Evolutionary conservation across 2,888 invertebrate genomes (phyloP).

Genomic region (Phragmatobia fuliginosa): DNA sequence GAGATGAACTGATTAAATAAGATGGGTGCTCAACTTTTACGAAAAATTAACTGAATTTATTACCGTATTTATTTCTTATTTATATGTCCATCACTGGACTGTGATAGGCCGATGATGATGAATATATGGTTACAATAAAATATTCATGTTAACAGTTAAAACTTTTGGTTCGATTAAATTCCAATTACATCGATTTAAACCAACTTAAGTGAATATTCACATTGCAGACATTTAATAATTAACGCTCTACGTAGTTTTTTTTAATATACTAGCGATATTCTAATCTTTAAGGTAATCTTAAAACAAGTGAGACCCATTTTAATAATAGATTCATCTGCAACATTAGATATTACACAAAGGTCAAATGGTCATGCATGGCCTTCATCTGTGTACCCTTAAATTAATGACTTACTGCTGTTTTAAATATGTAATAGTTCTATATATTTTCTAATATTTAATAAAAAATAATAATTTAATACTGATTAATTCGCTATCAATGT

Average conservation of each 20-base stretch:
- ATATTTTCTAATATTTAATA: no score
- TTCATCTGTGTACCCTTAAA: neutral
- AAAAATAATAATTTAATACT: no score
- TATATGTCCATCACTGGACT: no score
- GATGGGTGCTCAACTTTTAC: neutral
- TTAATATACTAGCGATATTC: neutral
- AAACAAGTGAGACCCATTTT: neutral
- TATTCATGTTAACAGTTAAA: neutral
- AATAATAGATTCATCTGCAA: neutral
- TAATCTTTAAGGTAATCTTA: neutral
- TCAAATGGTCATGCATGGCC: neutral
- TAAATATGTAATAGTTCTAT: no score
- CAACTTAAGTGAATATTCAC: neutral
- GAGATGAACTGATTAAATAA: neutral
- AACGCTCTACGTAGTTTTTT: neutral
- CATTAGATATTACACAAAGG: neutral
- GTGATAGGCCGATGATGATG: no score
- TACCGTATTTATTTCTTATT: no score
- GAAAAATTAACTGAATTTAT: constrained; percentile 10
- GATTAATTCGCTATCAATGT: no score
- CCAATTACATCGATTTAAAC: constrained; percentile 4
- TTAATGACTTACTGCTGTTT: no score
- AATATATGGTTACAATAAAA: neutral
- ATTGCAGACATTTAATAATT: neutral
- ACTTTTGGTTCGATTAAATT: neutral